Evolutionary conservation across 2,113 vertebrate genomes (phyloP).

Genomic region (Nothoprocta perdicaria): DNA sequence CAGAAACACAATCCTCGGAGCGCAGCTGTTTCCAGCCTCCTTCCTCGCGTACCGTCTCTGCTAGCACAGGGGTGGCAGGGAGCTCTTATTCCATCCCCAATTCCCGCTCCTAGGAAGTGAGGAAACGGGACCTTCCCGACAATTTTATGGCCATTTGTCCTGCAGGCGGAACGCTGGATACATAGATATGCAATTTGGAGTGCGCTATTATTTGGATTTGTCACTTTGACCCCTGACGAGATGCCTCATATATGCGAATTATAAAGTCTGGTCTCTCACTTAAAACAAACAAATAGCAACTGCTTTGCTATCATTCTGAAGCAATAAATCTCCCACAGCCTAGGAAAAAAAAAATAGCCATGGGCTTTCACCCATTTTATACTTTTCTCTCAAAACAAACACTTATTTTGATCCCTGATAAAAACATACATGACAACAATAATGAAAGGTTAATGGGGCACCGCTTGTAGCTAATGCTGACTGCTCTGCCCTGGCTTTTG

Average conservation of each 20-base stretch:
- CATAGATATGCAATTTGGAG: not conserved
- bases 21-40: not conserved
- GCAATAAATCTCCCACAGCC: not conserved
- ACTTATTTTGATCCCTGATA: not conserved
- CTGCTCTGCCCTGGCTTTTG: not conserved
- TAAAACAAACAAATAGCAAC: not conserved
- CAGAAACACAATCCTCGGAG: constrained; percentile 30
- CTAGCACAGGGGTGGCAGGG: not conserved
- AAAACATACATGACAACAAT: not conserved
- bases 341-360: not conserved
- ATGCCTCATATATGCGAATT: not conserved
- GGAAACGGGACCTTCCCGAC: not conserved
- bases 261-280: not conserved
- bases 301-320: not conserved
- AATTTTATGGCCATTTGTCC: not conserved
- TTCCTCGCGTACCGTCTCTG: not conserved
- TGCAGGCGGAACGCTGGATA: not conserved
- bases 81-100: not conserved
- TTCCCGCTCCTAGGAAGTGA: not conserved
- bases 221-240: constrained; percentile 10
- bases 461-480: not conserved
- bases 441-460: not conserved
- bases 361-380: constrained; percentile 19
- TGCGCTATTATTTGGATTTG: not conserved
- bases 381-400: constrained; percentile 15